These are phyloP conservation scores for Lophotriccus pileatus DNA, from an alignment of 2,797 vertebrate genomes.

Conservation along the genomic window DNA sequence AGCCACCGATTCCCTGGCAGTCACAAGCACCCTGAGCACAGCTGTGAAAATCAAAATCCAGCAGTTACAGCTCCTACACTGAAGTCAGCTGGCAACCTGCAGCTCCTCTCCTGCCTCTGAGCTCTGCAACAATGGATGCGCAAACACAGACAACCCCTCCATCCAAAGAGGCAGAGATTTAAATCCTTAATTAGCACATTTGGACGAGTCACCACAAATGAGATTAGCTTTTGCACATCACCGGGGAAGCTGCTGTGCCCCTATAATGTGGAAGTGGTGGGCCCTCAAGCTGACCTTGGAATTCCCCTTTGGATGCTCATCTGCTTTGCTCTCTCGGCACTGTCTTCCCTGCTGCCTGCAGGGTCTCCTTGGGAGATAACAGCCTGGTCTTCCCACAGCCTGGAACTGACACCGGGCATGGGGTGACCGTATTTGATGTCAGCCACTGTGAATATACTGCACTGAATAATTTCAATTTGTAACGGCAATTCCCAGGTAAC, in stretches of 20 bases:
- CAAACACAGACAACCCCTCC: slow-evolving; percentile 1
- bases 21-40: not conserved
- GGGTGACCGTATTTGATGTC: not conserved
- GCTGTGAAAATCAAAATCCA: not conserved
- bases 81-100: not conserved
- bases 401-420: not conserved
- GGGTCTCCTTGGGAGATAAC: not conserved
- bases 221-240: not conserved
- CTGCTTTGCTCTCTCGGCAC: not conserved
- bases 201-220: slow-evolving; percentile 10
- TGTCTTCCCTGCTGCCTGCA: not conserved
- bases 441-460: not conserved
- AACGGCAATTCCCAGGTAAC: slow-evolving; percentile 8
- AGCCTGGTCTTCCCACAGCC: not conserved
- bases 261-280: not conserved
- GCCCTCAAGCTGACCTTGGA: slow-evolving; percentile 52
- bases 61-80: not conserved
- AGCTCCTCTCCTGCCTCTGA: not conserved
- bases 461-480: not conserved
- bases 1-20: not conserved
- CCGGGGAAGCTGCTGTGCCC: slow-evolving; percentile 9
- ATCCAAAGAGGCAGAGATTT: not conserved
- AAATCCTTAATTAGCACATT: slow-evolving; percentile 50
- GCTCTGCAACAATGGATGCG: slow-evolving; percentile 7
- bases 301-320: slow-evolving; percentile 38